Evolutionary conservation across 1,140 invertebrate species (phyloP).

Genomic region (Euura lappo): DNA sequence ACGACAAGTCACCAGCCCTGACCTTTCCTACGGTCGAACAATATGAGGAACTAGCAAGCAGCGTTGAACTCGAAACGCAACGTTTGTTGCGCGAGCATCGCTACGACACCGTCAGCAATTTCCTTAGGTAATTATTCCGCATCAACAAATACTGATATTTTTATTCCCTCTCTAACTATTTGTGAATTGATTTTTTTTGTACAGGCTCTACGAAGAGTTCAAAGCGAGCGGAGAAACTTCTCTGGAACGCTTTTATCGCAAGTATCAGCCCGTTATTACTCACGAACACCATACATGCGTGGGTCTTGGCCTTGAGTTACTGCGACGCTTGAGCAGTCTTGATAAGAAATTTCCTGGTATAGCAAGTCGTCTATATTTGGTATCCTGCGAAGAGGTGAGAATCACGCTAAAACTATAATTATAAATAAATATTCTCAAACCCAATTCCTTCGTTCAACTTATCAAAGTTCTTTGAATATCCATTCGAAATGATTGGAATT

Average conservation of each 20-base stretch:
- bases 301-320: slow-evolving; percentile 81
- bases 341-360: slow-evolving; percentile 70
- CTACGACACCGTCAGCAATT: slow-evolving; percentile 88
- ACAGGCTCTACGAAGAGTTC: slow-evolving; percentile 76
- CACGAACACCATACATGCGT: slow-evolving; percentile 85
- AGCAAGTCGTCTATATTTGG: slow-evolving; percentile 71
- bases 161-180: not conserved
- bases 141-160: not conserved
- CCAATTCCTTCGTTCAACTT: too few relatives aligned
- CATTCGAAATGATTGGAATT: too few relatives aligned
- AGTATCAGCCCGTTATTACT: slow-evolving; percentile 80
- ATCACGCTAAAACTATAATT: not conserved
- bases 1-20: slow-evolving; percentile 60
- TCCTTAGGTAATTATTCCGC: slow-evolving; percentile 63
- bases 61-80: slow-evolving; percentile 78
- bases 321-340: slow-evolving; percentile 65
- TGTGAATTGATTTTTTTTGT: slow-evolving; percentile 13
- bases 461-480: too few relatives aligned
- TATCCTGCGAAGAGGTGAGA: slow-evolving; percentile 84
- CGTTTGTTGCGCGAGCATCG: slow-evolving; percentile 77
- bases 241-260: slow-evolving; percentile 73
- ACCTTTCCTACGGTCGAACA: slow-evolving; percentile 67
- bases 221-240: slow-evolving; percentile 65
- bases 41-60: slow-evolving; percentile 80
- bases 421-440: too few relatives aligned